phyloP scores from a whole-genome alignment of 2,113 vertebrate genomes.

The Galbula dea region DNA sequence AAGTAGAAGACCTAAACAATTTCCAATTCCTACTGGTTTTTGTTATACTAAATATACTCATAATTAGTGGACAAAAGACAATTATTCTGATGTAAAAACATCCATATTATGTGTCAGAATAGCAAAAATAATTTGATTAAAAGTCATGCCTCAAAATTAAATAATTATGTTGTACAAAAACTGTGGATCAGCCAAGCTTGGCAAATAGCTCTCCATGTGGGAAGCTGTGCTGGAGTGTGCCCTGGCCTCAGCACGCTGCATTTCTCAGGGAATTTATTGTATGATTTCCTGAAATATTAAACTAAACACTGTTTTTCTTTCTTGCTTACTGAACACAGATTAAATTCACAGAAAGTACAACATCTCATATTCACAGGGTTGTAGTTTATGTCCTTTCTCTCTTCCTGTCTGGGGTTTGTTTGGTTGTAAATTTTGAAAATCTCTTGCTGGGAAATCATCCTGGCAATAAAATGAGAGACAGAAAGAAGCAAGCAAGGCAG shows the following conservation, averaged over 20 bases:
- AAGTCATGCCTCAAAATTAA: background rate
- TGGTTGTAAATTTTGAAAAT: background rate
- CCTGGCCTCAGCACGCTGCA: background rate
- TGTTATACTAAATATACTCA: background rate
- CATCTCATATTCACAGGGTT: background rate
- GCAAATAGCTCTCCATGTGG: background rate
- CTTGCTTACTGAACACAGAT: background rate
- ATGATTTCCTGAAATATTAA: constrained; percentile 19
- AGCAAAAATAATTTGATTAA: background rate
- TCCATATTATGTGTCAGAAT: background rate
- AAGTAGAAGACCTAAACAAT: background rate
- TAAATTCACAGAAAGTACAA: background rate
- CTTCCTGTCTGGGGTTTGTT: background rate
- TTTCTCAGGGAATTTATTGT: background rate
- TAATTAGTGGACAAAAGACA: background rate
- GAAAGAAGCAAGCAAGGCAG: background rate
- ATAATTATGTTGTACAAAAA: background rate
- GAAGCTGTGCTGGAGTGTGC: background rate
- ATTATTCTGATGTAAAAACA: background rate
- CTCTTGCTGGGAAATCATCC: background rate
- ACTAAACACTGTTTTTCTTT: background rate
- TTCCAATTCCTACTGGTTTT: background rate
- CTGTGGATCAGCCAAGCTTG: background rate
- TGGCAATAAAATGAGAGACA: background rate
- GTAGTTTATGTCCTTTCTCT: background rate